Conservation (phyloP, 2,888 invertebrate genomes). For the Spialia ferax region DNA sequence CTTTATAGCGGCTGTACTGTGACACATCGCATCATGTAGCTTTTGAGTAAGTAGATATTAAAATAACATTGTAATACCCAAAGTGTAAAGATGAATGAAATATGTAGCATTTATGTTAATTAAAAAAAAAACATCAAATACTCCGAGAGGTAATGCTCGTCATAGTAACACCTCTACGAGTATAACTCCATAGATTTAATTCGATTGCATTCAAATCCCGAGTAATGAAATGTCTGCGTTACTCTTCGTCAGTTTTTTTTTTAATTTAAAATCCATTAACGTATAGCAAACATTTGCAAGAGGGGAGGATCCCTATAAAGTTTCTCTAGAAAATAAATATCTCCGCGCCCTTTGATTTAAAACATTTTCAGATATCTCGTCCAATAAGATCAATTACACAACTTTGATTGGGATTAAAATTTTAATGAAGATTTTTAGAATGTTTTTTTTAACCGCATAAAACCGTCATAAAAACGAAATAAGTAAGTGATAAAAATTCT, state of each 20-base stretch:
- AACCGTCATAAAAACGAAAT: not conserved
- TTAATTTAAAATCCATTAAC: constrained; percentile 79
- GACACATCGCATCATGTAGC: too few relatives aligned
- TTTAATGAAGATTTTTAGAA: not conserved
- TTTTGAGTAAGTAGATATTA: too few relatives aligned
- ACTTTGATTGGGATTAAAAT: constrained; percentile 10
- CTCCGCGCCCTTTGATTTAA: constrained; percentile 22
- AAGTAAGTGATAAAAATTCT: too few relatives aligned
- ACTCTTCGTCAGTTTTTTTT: constrained; percentile 64
- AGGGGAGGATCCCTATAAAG: constrained; percentile 45
- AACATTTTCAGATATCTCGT: constrained; percentile 18
- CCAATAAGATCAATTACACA: constrained; percentile 6
- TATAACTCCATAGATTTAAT: too few relatives aligned
- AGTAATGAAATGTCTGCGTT: constrained; percentile 50
- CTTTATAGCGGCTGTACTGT: too few relatives aligned
- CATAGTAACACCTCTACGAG: too few relatives aligned
- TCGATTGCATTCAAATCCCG: constrained; percentile 20
- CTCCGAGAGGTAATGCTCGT: too few relatives aligned
- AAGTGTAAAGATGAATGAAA: too few relatives aligned
- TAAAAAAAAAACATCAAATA: too few relatives aligned
- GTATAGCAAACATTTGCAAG: constrained; percentile 60
- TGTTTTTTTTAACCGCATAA: too few relatives aligned
- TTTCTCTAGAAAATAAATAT: constrained; percentile 33
- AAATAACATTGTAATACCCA: too few relatives aligned
- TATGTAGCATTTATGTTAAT: too few relatives aligned